Evolutionary conservation across 2,888 invertebrate genomes (phyloP), one percentile per base, ranked within the genome.

Genomic region (Aleiodes alternator): DNA sequence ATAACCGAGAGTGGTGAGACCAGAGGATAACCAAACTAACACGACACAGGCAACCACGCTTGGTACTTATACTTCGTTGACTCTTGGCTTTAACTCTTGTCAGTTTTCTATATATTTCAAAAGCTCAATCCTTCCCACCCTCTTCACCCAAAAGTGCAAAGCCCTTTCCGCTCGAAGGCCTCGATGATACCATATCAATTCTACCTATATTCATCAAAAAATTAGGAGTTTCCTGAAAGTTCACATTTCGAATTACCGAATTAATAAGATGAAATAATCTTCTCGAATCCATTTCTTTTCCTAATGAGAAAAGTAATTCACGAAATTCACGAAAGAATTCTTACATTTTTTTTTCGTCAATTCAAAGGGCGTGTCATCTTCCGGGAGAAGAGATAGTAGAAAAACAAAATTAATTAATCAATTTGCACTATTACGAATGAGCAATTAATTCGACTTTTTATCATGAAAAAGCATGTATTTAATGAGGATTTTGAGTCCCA

Each of bases 41-140:
- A 64, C 64, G 61, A 34, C 38, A 38, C 38, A 59, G 11, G 14
- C 38, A 23, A 61, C 38, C 56, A 69, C 68, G 55, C 74, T 56
- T 59, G 57, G 50, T 16, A 31, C 59, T 59, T 56, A 16, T 34
- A 55, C 51, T 72, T 64, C 66, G 66, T 73, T 69, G 73, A 72
- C 75, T 77, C 75, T 73, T 59, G 56, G 34, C 73, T 69, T 72
- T 68, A 51, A 38, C 14, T 66, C 59, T 72, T 55, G 51, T 57
- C 34, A 29, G 29, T 9, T 57, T 38, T 14, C 6, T 64, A 14
- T 64, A 14, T 64, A n/a, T 43, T 9, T 23, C 23, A 14, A 16
- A 43, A 64, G 43, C 43, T 43, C 43, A 64, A 11, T 16, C 64
- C 61, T 61, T 61, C 38, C 16, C 43, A 43, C 43, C 43, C 9